Base-by-base conservation (phyloP, 2,797 vertebrate genomes). In the Simalia tracyae region DNA sequence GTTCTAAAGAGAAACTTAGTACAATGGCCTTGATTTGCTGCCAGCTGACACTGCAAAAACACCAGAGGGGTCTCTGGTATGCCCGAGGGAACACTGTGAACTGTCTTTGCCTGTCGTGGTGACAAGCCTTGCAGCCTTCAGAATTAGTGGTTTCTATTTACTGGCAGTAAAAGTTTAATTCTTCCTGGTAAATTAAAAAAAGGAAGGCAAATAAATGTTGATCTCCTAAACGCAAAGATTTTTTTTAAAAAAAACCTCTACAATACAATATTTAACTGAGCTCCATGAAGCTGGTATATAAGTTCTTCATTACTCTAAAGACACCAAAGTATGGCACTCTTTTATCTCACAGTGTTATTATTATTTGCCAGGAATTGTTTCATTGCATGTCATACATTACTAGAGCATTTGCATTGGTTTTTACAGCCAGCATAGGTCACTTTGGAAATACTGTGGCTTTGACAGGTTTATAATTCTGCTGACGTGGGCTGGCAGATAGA, bases 401-500 rank as follows among this genome's bases (percentile, higher is more conserved):
- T 68, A 63, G 91, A 94, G 95, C 85, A 94, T 95, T 95, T 96
- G 95, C 94, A 94, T 96, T 95, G 66, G 26, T 91, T 93, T 97
- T 97, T 96, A 95, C 76, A 94, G 68, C 93, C 87, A 46, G 0
- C 19, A 24, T 92, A 95, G 96, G 96, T 95, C 96, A 92, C 94
- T 96, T 91, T 95, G 96, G 95, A 96, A 95, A 96, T 93, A 95
- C 84, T 91, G 92, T 94, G 94, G 95, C 93, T 63, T 60, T 96
- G 95, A 97, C 95, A 95, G 96, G 92, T 97, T 97, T 97, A 97
- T 96, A 96, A 96, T 95, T 96, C 95, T 96, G 96, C 95, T 95
- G 96, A 95, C 95, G 95, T 72, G 93, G 92, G 92, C 10, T 96
- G 95, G 95, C 95, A 96, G 96, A 95, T 96, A 96, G 93, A 96